Evolutionary conservation across 2,888 invertebrate genomes (phyloP), one percentile per base, ranked within the genome.

Genomic region (Ethmia dodecea): DNA sequence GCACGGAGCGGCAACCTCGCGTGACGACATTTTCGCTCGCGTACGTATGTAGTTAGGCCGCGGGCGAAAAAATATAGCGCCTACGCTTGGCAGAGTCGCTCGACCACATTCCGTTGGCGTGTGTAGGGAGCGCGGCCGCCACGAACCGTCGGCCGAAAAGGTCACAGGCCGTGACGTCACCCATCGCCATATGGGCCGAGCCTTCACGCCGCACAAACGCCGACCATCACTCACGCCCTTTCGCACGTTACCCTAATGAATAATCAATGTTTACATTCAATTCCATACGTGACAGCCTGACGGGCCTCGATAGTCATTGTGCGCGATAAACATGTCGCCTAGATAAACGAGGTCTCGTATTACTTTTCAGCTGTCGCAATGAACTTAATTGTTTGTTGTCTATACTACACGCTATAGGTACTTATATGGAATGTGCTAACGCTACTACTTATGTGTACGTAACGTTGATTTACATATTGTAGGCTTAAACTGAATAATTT

Each of bases 1-100:
- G 52, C 34, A 49, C 79, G 75, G 78, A 63, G 69, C 73, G 87
- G 87, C 88, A 87, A 87, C 88, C 79, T 75, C 79, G 87, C 81
- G 80, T 87, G 88, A 88, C 87, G 88, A 87, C 87, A 88, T 86
- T 86, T 87, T 86, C 81, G 87, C 86, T 80, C 73, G 77, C 73
- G 73, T 79, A 79, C 76, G 83, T 80, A 78, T 76, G 76, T 81
- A 80, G 78, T 78, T 78, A 76, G 75, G 76, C 70, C 71, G 71
- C 71, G 61, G 67, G 75, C 77, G 77, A 83, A 83, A 81, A 81
- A 83, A 80, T 79, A 80, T 70, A 78, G 68, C 72, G 75, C 73
- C 79, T 78, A 79, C 80, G 84, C 80, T 81, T 77, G 81, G 81
- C 81, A 77, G 69, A 81, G 78, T 73, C 55, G 79, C 64, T 65